Base-by-base conservation (phyloP, 2,113 vertebrate species). In the Coptodon rendalli region DNA sequence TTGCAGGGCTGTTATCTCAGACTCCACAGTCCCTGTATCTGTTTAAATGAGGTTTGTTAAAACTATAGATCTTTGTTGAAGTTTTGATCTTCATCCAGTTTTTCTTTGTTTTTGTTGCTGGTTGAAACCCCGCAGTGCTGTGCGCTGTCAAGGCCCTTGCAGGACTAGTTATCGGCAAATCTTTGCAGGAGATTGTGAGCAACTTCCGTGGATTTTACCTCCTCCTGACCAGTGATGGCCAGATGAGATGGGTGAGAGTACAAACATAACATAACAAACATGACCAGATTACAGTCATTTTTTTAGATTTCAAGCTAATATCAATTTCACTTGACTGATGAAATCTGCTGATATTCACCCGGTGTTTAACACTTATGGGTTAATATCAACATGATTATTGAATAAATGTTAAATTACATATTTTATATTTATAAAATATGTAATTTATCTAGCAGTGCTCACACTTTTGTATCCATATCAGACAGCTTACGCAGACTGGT, bases 141-240 rank as follows among this genome's bases (percentile, higher is more conserved):
- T 93, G 94, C 89, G 96, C 96, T 48, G 94, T 97, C 83, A 89
- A 96, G 66, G 96, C 94, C 10, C 94, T 97, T 16, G 94, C 96
- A 5, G 76, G 40, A 45, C 94, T 96, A 5, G 81, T 97, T 57
- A 90, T 97, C 27, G 95, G 96, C 11, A 97, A 96, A 94, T 89
- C 93, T 57, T 85, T 96, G 36, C 81, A 92, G 81, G 97, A 97
- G 82, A 97, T 96, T 48, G 95, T 97, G 17, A 86, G 82, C 9
- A 93, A 96, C 88, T 98, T 98, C 80, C 92, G 96, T 87, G 94
- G 92, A 22, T 97, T 98, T 95, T 97, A 97, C 86, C 95, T 96
- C 83, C 93, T 96, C 31, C 94, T 98, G 66, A 95, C 93, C 13
- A 97, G 96, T 7, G 94, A 97, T 3, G 89, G 96, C 4, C 96